Base-by-base conservation (phyloP, 1,140 invertebrate genomes). In the Watersipora subatra region DNA sequence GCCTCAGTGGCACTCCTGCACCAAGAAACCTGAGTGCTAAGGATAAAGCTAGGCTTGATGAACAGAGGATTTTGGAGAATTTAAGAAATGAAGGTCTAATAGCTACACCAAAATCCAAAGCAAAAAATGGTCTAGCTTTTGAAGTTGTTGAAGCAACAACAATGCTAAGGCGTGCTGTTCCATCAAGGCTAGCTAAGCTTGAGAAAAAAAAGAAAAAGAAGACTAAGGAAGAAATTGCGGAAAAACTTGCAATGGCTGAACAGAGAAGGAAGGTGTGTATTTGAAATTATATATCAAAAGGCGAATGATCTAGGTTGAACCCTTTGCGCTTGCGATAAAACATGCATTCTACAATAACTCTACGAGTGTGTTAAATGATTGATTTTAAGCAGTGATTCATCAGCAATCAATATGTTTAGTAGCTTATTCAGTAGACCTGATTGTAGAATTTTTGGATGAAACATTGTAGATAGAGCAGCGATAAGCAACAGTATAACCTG, bases 11-110 rank as follows among this genome's bases (percentile, higher is more conserved):
- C 0, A 70, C 66, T 28, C 70, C 70, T 7, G 73, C 72, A 64
- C 71, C 75, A 0, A 61, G 71, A 30, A 70, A 75, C 55, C 67
- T 78, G n/a, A 78, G 75, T 64, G 76, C 76, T 7, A 78, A 75
- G 63, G 76, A 78, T 57, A 68, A 70, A 29, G 70, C 69, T 24
- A 56, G 75, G 59, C 61, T 71, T 46, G 73, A 79, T 57, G 78
- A 80, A 61, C 65, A 70, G 22, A 67, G 67, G 27, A 74, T 81
- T n/a, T 57, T 81, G 24, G 71, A 77, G 65, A 67, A 71, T 25
- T 67, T 81, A 0, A 64, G 74, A 34, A 73, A 80, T 58, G 79
- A 81, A 65, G 79, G 79, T 0, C 69, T 81, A 1, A 77, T 81
- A 25, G 56, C 75, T 26, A 67, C 71, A 61, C 73, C 74, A 17